Base-by-base conservation (phyloP, 2,888 invertebrate species). In the Eristalis tenax region DNA sequence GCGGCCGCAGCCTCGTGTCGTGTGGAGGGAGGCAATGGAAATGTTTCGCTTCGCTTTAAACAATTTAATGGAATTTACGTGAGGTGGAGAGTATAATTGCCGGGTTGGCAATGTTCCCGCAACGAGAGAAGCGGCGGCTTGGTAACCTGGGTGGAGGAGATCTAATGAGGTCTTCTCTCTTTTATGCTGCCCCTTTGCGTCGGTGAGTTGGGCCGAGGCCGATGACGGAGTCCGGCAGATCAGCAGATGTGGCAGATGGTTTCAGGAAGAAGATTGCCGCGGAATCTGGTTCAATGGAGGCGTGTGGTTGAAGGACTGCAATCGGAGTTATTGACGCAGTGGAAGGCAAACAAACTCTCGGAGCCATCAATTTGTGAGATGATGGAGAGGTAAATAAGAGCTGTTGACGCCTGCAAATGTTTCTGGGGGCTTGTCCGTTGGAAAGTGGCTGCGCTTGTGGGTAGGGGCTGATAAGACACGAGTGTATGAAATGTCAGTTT, bases 41-140 rank as follows among this genome's bases (percentile, higher is more conserved):
- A 79, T 83, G 13, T 71, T 83, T 82, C 75, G 86, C 75, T 87
- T 87, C 74, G 83, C 68, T 87, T 87, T 87, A 63, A 87, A 86
- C 78, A 77, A 83, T 79, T 83, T 87, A 83, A 87, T 87, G 83
- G 75, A 75, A 83, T 83, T 87, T 87, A 87, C 86, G 86, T 87
- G 86, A 83, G 86, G 70, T 79, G 75, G 79, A 87, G 79, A 64
- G 59, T 77, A 83, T 87, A 87, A 87, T 87, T 87, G 78, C 75
- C 57, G 73, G 78, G 59, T 57, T 78, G 40, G 66, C 56, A 75
- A 75, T 70, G 83, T 75, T 70, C 64, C 26, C 22, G 40, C 26
- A 66, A 35, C 6, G 38, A 40, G 57, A 18, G 15, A 23, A 35
- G 28, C 11, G 23, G 23, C 22, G 57, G 56, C 32, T 63, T n/a